These are phyloP conservation scores for Stomorhina lunata DNA, from an alignment of 2,888 invertebrate genomes.

Conservation along the genomic window DNA sequence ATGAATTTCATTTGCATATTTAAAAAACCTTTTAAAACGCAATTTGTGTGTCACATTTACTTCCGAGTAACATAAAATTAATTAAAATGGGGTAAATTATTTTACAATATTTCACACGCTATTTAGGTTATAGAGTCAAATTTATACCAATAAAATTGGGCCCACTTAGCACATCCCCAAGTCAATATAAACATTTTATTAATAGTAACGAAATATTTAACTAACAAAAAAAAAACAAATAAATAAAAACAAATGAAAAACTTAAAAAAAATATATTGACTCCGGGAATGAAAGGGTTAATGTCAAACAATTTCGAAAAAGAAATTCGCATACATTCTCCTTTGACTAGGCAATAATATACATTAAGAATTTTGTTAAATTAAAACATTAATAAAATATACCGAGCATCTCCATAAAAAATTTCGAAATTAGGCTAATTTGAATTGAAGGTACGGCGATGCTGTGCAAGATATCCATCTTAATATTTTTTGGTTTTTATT, in stretches of 20 bases:
- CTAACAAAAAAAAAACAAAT: not conserved
- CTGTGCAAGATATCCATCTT: too few relatives aligned
- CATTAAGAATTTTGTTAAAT: too few relatives aligned
- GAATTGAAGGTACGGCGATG: too few relatives aligned
- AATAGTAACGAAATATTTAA: not conserved
- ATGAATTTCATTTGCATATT: not conserved
- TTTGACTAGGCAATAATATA: too few relatives aligned
- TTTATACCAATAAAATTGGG: not conserved
- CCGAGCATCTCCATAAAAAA: too few relatives aligned
- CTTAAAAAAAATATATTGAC: too few relatives aligned
- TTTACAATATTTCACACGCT: slow-evolving; percentile 1
- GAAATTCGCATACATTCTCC: too few relatives aligned
- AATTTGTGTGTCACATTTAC: slow-evolving; percentile 12
- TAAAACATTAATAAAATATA: too few relatives aligned
- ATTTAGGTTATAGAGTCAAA: not conserved
- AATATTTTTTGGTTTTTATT: too few relatives aligned
- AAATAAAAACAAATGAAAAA: not conserved
- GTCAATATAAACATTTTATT: not conserved
- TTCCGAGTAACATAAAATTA: slow-evolving; percentile 6
- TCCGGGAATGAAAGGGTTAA: too few relatives aligned
- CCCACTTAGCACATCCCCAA: not conserved
- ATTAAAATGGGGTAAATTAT: not conserved
- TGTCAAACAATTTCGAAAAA: too few relatives aligned
- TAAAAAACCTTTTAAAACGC: not conserved
- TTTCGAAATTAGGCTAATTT: too few relatives aligned